A percentile compares a stretch with the other conserved stretches of the same genome.
phyloP scores from a whole-genome alignment of 2,113 vertebrate species.

The Melierax canorus region DNA sequence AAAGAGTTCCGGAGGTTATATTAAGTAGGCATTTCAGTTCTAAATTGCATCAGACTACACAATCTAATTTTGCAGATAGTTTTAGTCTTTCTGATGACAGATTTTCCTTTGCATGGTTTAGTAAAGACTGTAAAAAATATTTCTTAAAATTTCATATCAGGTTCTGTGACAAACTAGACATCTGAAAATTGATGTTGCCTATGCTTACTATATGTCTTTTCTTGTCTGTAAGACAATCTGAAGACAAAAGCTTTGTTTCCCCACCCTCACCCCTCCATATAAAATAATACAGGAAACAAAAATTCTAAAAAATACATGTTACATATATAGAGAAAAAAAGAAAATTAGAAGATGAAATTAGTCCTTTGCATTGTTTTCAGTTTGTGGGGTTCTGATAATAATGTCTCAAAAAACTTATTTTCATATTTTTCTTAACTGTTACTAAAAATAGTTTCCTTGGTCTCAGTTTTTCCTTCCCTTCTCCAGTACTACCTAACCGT shows the following conservation, averaged over 20 bases:
- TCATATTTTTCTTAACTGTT: neutral
- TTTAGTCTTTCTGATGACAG: neutral
- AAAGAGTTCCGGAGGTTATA: neutral
- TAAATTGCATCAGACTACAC: constrained; percentile 11
- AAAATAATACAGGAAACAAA: neutral
- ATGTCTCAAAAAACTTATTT: neutral
- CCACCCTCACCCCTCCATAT: fast-evolving
- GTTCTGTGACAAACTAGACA: neutral
- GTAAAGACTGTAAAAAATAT: neutral
- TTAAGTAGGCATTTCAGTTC: constrained; percentile 11
- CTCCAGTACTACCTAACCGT: neutral
- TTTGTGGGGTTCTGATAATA: neutral
- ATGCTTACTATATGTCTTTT: neutral
- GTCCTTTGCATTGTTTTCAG: neutral
- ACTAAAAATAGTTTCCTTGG: constrained; percentile 18
- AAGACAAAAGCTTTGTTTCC: neutral
- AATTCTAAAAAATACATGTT: neutral
- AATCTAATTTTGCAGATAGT: neutral
- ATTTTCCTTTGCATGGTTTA: neutral
- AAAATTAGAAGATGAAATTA: neutral
- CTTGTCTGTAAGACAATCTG: neutral
- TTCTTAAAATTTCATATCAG: neutral
- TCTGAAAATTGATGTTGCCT: neutral
- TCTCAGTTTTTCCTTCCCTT: constrained; percentile 21
- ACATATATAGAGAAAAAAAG: neutral